Evolutionary conservation across 2,113 vertebrate genomes (phyloP).

Genomic region (Eulemur rufifrons): DNA sequence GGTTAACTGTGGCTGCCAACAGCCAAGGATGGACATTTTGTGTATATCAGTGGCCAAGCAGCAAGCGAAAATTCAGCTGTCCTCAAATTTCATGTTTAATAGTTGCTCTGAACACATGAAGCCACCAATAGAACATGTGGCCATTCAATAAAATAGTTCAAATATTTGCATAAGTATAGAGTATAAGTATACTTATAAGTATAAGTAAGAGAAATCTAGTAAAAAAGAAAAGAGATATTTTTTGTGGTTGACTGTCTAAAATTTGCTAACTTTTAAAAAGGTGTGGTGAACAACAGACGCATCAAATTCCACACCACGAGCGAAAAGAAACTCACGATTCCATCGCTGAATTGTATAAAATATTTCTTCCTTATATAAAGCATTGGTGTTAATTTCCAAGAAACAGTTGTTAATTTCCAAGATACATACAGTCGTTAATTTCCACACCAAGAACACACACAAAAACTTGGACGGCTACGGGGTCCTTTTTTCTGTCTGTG

Average conservation of each 20-base stretch:
- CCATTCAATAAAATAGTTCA: slow-evolving; percentile 30
- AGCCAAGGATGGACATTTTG: slow-evolving; percentile 59
- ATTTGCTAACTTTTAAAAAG: slow-evolving; percentile 5
- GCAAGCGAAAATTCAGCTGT: slow-evolving; percentile 58
- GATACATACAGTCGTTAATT: neutral
- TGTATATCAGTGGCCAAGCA: slow-evolving; percentile 65
- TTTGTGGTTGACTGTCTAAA: neutral
- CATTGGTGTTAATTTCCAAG: neutral
- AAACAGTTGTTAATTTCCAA: neutral
- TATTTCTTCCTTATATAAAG: neutral
- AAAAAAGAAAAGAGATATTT: neutral
- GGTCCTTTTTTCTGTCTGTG: neutral
- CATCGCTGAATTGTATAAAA: neutral
- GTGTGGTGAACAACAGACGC: neutral
- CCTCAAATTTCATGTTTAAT: slow-evolving; percentile 65
- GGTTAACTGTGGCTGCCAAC: slow-evolving; percentile 72
- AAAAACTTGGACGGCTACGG: neutral
- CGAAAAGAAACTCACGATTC: accelerated
- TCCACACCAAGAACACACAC: accelerated
- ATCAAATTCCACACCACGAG: neutral
- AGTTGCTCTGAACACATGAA: neutral
- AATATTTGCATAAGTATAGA: neutral
- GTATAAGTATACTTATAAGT: no score
- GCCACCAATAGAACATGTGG: neutral
- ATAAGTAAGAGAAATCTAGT: neutral